Evolutionary conservation across 2,888 invertebrate genomes (phyloP), one percentile per base, ranked within the genome.

Genomic region (Seira sanloemensis): DNA sequence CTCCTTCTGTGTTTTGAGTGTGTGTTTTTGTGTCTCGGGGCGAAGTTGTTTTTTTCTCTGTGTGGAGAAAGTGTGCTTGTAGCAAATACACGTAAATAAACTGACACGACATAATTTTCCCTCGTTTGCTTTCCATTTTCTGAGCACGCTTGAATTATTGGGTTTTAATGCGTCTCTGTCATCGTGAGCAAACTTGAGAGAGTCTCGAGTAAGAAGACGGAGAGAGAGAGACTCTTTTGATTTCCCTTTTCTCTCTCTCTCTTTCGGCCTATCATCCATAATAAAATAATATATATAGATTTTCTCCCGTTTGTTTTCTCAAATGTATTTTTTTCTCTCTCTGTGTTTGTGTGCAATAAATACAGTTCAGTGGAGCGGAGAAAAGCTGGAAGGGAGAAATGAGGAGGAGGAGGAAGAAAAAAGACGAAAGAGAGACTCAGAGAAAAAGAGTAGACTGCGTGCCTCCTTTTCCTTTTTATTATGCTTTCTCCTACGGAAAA

Each of bases 311-410:
- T 58, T 71, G 18, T 71, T 71, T 23, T 18, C 9, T 37, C 1
- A 71, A 71, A 71, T 71, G 46, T 46, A n/a, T 72, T 23, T 18
- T 9, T 27, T 27, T 68, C 66, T 66, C 24, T 18, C 27, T 9
- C 27, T 12, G 73, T 65, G 4, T 1, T 50, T 67, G 54, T 77
- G 77, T 68, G 25, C 69, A 65, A 71, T 65, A 78, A 65, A 67
- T 50, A 26, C 26, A 67, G 73, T 23, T 79, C 66, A 73, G 46
- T 72, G 73, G 65, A 79, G 79, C 68, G 73, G 25, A 50, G 65
- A 79, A 79, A 73, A 65, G 25, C 46, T 18, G 21, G 71, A 26
- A 62, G 73, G 21, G 62, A 58, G 67, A 2, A 67, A 37, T 37
- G 37, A 37, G 37, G 37, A 37, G 37, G 12, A 37, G 5, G 12